A percentile compares a stretch with the other conserved stretches of the same genome.
Conservation (phyloP, 2,113 vertebrate genomes). For the Gavialis gangeticus region DNA sequence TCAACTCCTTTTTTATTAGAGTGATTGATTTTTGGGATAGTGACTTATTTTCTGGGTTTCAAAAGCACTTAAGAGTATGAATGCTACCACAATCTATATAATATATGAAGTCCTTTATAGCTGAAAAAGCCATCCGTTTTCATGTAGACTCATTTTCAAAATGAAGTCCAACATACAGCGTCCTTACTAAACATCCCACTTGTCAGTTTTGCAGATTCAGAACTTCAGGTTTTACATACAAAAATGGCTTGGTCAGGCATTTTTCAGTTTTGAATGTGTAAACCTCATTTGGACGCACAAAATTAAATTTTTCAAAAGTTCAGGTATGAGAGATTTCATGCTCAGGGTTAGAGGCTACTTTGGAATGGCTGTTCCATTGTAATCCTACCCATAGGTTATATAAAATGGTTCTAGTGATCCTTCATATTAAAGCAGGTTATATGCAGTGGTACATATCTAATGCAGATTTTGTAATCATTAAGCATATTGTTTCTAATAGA, state of each 20-base stretch:
- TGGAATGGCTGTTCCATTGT: not conserved
- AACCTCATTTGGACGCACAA: not conserved
- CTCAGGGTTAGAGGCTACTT: not conserved
- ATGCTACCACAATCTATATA: not conserved
- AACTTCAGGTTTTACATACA: not conserved
- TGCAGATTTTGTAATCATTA: constrained; percentile 18
- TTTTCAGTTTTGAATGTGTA: not conserved
- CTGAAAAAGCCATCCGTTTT: not conserved
- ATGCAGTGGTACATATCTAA: not conserved
- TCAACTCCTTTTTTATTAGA: not conserved
- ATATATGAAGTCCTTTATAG: not conserved
- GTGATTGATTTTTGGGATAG: not conserved
- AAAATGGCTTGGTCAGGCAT: not conserved
- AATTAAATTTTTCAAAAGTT: not conserved
- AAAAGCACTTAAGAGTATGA: not conserved
- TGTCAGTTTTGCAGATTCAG: not conserved
- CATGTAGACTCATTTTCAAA: not conserved
- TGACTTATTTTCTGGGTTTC: not conserved
- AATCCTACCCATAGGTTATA: not conserved
- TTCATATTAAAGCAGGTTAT: constrained; percentile 26
- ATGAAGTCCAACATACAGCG: too few relatives aligned
- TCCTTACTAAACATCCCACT: not conserved
- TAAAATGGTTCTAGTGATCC: not conserved
- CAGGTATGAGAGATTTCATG: not conserved
- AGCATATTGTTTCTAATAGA: constrained; percentile 4